phyloP scores from a whole-genome alignment of 2,797 vertebrate species.

The Dendrocincla tyrannina region DNA sequence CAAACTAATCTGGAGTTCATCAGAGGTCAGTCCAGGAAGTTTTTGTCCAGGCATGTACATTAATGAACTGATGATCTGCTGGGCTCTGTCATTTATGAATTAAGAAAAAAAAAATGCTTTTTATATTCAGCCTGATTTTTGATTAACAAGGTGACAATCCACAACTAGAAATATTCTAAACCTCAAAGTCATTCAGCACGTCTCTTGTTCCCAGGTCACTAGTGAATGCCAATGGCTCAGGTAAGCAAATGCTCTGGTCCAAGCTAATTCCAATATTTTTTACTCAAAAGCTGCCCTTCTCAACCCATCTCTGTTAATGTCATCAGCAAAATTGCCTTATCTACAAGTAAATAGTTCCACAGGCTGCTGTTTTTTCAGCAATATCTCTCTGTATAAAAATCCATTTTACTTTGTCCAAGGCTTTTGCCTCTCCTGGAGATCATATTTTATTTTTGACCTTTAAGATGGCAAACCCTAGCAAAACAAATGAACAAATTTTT shows the following conservation, averaged over 20 bases:
- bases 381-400: not conserved
- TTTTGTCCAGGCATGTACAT: not conserved
- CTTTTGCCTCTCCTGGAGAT: not conserved
- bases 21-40: not conserved
- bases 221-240: not conserved
- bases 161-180: not conserved
- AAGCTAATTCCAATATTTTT: not conserved
- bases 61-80: not conserved
- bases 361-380: not conserved
- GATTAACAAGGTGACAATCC: not conserved
- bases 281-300: not conserved
- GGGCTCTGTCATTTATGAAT: not conserved
- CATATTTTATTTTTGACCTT: not conserved
- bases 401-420: not conserved
- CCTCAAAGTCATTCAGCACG: not conserved
- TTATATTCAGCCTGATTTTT: not conserved
- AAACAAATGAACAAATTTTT: not conserved
- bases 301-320: not conserved
- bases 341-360: not conserved
- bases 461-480: not conserved
- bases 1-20: conserved; percentile 25
- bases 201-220: not conserved
- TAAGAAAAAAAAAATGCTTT: not conserved
- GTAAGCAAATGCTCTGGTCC: not conserved
- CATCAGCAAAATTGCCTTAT: not conserved